Evolutionary conservation across 2,797 vertebrate species (phyloP).

Genomic region (Tenualosa thibaudeaui): DNA sequence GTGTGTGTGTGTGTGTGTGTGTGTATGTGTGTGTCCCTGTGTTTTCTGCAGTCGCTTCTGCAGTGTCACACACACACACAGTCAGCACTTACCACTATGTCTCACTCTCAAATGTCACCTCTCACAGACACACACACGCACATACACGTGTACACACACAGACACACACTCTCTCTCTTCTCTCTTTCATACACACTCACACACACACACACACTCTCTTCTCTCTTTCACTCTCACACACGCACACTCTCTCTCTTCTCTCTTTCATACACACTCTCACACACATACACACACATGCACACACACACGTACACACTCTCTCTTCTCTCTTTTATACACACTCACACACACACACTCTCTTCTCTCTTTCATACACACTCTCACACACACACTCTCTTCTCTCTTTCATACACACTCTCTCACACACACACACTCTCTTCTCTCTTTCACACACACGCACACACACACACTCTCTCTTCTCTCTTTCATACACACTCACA

Average conservation of each 20-base stretch:
- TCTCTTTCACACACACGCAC: not conserved
- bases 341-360: not conserved
- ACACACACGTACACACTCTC: not conserved
- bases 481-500: not conserved
- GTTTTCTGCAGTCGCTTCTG: slow-evolving; percentile 30
- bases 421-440: not conserved
- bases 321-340: not conserved
- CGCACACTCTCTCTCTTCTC: not conserved
- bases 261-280: no score
- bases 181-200: not conserved
- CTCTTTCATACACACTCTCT: no score
- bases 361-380: not conserved
- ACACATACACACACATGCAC: not conserved
- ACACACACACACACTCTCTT: no score
- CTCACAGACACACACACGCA: not conserved
- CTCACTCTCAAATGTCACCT: not conserved
- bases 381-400: no score
- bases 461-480: not conserved
- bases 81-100: not conserved
- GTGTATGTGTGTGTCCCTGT: not conserved
- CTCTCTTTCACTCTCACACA: no score
- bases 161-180: no score
- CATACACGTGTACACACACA: not conserved
- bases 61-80: not conserved
- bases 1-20: not conserved